A percentile compares a stretch with the other conserved stretches of the same genome.
Conservation (phyloP, 1,140 invertebrate species). For the Bombus cullumanus region DNA sequence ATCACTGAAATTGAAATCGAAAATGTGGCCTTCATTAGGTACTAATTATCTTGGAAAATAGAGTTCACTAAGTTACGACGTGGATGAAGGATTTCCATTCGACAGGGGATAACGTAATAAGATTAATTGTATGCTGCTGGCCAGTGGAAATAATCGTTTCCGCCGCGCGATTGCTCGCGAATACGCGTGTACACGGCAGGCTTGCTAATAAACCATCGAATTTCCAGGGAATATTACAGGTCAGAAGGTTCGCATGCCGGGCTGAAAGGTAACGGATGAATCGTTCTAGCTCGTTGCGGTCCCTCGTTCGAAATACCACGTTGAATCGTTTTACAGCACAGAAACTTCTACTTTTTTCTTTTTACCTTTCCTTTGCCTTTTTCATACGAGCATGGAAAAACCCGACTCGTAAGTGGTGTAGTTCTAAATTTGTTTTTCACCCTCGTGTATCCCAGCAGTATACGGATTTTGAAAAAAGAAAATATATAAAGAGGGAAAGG, state of each 20-base stretch:
- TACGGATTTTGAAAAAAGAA: background rate
- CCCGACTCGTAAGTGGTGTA: background rate
- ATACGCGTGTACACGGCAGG: conserved; percentile 11
- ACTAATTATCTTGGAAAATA: background rate
- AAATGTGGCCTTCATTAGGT: too few relatives aligned
- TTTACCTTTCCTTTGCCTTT: background rate
- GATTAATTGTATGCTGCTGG: conserved; percentile 46
- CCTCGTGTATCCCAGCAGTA: too few relatives aligned
- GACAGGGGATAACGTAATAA: conserved; percentile 1
- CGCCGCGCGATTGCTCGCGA: conserved; percentile 27
- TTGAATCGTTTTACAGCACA: background rate
- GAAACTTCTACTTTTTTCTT: background rate
- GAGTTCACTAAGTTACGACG: background rate
- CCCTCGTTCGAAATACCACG: background rate
- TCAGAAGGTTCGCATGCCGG: conserved; percentile 20
- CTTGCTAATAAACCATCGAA: conserved; percentile 47
- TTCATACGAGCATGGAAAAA: background rate
- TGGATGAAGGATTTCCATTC: background rate
- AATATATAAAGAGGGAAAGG: too few relatives aligned
- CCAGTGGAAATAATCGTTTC: conserved; percentile 54
- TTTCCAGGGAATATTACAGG: conserved; percentile 39
- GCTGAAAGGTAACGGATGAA: conserved; percentile 13
- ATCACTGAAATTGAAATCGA: background rate
- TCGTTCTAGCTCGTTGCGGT: background rate
- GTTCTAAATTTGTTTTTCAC: background rate